A percentile compares a stretch with the other conserved stretches of the same genome.
These are phyloP conservation scores for Saxicola maurus DNA, from an alignment of 2,797 vertebrate genomes.

Conservation along the genomic window DNA sequence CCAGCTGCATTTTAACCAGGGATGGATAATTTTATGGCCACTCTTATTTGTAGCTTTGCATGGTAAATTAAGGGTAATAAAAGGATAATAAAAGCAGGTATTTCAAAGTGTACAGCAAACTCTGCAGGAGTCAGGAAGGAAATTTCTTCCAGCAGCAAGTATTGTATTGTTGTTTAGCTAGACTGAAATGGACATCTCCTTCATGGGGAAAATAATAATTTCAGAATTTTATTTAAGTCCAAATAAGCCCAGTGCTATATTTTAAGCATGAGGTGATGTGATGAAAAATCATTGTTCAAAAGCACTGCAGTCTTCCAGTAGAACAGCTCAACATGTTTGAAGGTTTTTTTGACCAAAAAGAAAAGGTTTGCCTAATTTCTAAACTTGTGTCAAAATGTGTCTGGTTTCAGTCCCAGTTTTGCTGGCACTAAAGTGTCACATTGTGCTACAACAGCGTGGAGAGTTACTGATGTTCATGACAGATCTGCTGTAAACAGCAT, in stretches of 20 bases:
- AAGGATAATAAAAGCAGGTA: slow-evolving; percentile 9
- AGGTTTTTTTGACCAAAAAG: background rate
- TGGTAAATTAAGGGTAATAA: slow-evolving; percentile 39
- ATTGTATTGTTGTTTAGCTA: background rate
- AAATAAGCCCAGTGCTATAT: background rate
- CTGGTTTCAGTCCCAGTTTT: background rate
- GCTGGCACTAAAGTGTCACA: background rate
- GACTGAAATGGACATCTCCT: background rate
- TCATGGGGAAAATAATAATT: background rate
- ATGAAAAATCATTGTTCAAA: background rate
- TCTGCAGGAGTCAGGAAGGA: background rate
- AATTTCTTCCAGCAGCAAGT: background rate
- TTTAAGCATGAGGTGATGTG: background rate
- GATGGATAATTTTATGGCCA: slow-evolving; percentile 6
- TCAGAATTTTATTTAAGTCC: background rate
- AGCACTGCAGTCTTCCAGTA: background rate
- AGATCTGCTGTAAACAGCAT: slow-evolving; percentile 48
- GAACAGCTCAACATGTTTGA: background rate
- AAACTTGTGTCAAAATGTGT: background rate
- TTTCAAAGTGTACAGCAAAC: background rate
- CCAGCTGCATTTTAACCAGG: slow-evolving; percentile 28
- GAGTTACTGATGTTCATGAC: slow-evolving; percentile 40
- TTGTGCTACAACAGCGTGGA: background rate
- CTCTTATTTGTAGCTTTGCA: slow-evolving; percentile 30
- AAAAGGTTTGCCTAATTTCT: background rate